These are phyloP conservation scores for Dasyornis broadbenti DNA, from an alignment of 2,113 vertebrate genomes.

Conservation along the genomic window DNA sequence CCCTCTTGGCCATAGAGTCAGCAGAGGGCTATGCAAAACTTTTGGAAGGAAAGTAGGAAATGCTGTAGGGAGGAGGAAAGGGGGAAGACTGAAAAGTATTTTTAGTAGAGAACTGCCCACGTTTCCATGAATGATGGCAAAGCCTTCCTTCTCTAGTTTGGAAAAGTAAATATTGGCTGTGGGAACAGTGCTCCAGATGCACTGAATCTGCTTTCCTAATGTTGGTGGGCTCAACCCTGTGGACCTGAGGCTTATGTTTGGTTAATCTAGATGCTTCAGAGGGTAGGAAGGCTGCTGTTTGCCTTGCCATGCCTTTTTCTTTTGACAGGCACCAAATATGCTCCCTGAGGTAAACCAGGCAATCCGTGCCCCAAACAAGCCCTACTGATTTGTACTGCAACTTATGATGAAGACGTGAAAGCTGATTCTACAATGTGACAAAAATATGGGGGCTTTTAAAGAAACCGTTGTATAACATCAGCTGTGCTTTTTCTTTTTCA, in stretches of 20 bases:
- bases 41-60: not conserved
- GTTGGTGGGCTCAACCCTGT: not conserved
- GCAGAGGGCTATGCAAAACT: not conserved
- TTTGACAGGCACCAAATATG: not conserved
- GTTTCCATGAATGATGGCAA: not conserved
- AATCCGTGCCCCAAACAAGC: not conserved
- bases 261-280: not conserved
- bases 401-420: not conserved
- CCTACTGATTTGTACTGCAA: not conserved
- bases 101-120: not conserved
- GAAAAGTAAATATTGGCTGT: slow-evolving; percentile 23
- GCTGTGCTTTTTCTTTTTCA: not conserved
- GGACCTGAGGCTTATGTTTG: not conserved
- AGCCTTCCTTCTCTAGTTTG: not conserved
- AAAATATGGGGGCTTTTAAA: not conserved
- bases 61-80: not conserved
- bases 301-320: not conserved
- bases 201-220: not conserved
- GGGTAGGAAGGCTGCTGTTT: not conserved
- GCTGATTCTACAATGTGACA: not conserved
- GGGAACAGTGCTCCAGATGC: not conserved
- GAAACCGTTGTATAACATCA: not conserved
- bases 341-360: not conserved
- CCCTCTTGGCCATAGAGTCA: not conserved
- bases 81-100: not conserved